phyloP scores from a whole-genome alignment of 1,140 invertebrate species.

The Heterodera schachtii region DNA sequence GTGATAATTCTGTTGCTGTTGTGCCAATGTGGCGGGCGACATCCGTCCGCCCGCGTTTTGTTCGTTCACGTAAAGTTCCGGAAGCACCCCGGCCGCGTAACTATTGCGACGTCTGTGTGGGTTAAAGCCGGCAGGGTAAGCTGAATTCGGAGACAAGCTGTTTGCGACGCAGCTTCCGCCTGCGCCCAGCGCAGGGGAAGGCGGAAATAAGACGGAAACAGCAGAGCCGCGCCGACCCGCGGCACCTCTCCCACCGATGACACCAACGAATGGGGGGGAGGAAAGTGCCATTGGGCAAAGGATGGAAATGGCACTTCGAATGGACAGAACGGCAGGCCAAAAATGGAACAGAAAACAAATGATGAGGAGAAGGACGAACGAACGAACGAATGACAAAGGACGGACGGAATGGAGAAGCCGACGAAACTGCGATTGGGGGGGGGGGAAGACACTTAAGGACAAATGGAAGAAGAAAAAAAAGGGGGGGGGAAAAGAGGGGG shows the following conservation, averaged over 20 bases:
- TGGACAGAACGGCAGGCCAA: not conserved
- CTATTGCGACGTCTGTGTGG: constrained; percentile 18
- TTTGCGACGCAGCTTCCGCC: not conserved
- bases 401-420: too few relatives aligned
- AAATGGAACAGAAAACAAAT: not conserved
- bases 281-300: not conserved
- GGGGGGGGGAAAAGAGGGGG: not conserved
- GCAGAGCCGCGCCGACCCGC: not conserved
- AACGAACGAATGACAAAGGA: too few relatives aligned
- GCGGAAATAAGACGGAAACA: not conserved
- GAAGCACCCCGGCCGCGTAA: constrained; percentile 21
- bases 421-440: too few relatives aligned
- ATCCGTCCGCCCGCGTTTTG: not conserved
- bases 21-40: constrained; percentile 4
- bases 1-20: not conserved
- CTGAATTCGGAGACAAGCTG: constrained; percentile 25
- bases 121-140: not conserved
- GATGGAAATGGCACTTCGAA: not conserved
- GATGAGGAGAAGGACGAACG: not conserved
- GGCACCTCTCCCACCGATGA: not conserved
- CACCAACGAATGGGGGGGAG: not conserved
- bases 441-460: not conserved
- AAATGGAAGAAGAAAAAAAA: not conserved
- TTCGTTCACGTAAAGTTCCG: constrained; percentile 19
- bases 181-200: not conserved